Evolutionary conservation across 2,888 invertebrate species (phyloP).

Genomic region (Diarsia brunnea): DNA sequence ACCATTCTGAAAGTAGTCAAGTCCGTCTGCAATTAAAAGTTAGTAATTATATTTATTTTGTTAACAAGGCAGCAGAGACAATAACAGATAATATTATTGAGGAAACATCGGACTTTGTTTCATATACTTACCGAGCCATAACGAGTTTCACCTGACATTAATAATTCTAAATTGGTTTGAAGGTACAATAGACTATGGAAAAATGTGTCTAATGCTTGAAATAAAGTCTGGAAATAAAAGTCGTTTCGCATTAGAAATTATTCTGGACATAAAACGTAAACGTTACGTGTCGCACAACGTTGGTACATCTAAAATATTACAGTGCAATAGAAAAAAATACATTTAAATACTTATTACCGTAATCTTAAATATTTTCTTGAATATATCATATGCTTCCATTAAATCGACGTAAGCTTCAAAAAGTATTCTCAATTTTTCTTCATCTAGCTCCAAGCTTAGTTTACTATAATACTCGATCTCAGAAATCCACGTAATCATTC

Average conservation of each 20-base stretch:
- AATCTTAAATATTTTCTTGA: slow-evolving; percentile 31
- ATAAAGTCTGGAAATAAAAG: slow-evolving; percentile 23
- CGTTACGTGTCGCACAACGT: background rate
- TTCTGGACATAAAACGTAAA: background rate
- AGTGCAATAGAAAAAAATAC: background rate
- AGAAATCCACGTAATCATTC: slow-evolving; percentile 14
- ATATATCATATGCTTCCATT: slow-evolving; percentile 30
- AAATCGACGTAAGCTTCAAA: slow-evolving; percentile 29
- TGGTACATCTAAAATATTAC: background rate
- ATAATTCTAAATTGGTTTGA: slow-evolving; percentile 24
- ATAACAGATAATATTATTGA: too few relatives aligned
- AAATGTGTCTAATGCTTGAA: slow-evolving; percentile 30
- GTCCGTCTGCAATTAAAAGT: slow-evolving; percentile 5
- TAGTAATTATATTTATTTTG: too few relatives aligned
- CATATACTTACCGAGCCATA: slow-evolving; percentile 7
- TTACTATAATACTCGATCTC: slow-evolving; percentile 18
- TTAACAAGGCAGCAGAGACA: too few relatives aligned
- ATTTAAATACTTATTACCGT: slow-evolving; percentile 13
- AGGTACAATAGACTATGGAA: slow-evolving; percentile 18
- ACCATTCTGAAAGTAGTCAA: background rate
- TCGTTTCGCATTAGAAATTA: background rate
- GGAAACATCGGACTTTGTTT: too few relatives aligned
- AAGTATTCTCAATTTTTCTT: slow-evolving; percentile 14
- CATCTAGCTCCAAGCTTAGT: background rate
- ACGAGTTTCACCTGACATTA: background rate